phyloP scores from a whole-genome alignment of 2,888 invertebrate species.

The Scaptomyza flava region DNA sequence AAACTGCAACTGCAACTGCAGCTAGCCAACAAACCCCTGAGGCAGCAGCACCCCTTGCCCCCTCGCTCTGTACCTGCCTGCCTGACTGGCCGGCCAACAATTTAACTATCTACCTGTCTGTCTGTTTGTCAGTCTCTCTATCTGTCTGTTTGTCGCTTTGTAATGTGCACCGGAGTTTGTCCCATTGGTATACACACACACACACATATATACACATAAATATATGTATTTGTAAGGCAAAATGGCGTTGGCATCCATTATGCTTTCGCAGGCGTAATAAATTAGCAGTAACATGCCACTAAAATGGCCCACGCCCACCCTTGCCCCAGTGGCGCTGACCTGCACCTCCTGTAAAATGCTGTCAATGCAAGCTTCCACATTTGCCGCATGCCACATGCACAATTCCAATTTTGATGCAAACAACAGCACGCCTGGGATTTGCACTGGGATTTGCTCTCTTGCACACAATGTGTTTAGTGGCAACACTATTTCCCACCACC shows the following conservation, averaged over 20 bases:
- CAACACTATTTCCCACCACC: slow-evolving; percentile 34
- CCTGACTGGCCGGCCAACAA: slow-evolving; percentile 9
- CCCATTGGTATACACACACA: slow-evolving; percentile 50
- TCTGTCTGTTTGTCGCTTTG: slow-evolving; percentile 35
- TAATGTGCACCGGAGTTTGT: slow-evolving; percentile 56
- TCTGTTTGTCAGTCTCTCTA: slow-evolving; percentile 4
- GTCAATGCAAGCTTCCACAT: slow-evolving; percentile 67
- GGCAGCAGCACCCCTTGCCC: slow-evolving; percentile 17
- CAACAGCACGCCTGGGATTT: slow-evolving; percentile 73
- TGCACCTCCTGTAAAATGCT: slow-evolving; percentile 70
- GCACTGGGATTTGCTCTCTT: slow-evolving; percentile 58
- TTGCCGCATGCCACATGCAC: slow-evolving; percentile 58
- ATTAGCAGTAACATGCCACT: slow-evolving; percentile 80
- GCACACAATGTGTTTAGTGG: slow-evolving; percentile 77
- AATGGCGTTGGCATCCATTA: slow-evolving; percentile 53
- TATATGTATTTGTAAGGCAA: slow-evolving; percentile 1
- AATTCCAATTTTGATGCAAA: slow-evolving; percentile 55
- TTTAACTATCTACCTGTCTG: slow-evolving; percentile 25
- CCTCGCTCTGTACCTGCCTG: background rate
- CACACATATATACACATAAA: background rate
- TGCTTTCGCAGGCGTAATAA: slow-evolving; percentile 76
- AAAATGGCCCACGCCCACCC: slow-evolving; percentile 62
- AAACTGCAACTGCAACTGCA: slow-evolving; percentile 24
- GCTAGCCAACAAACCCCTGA: slow-evolving; percentile 36
- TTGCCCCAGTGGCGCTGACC: slow-evolving; percentile 48